A percentile compares a stretch with the other conserved stretches of the same genome.
Evolutionary conservation across 2,113 vertebrate species (phyloP).

Genomic region (Corydoras sp.): DNA sequence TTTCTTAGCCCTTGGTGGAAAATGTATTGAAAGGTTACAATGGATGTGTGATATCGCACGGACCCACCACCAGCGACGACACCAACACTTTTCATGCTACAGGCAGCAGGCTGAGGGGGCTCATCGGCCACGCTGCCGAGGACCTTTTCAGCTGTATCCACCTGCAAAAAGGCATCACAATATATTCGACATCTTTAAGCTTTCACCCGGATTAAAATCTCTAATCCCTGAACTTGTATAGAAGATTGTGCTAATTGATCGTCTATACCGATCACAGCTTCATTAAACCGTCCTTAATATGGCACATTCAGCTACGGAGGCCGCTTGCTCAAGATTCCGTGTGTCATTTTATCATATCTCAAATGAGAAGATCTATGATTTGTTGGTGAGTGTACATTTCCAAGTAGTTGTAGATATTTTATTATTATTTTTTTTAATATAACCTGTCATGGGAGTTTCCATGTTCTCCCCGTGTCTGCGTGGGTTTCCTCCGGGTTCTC

Average conservation of each 20-base stretch:
- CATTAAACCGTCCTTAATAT: conserved; percentile 23
- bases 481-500: no score
- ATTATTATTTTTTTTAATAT: no score
- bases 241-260: no score
- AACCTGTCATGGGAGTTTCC: no score
- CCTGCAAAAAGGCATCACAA: background rate
- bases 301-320: conserved; percentile 36
- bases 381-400: conserved; percentile 44
- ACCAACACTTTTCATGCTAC: conserved; percentile 37
- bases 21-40: conserved; percentile 49
- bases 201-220: background rate
- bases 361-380: conserved; percentile 55
- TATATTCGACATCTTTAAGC: background rate
- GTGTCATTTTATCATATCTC: conserved; percentile 52
- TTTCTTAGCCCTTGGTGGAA: conserved; percentile 48
- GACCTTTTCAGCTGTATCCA: conserved; percentile 52
- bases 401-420: background rate
- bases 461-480: no score
- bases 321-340: conserved; percentile 39
- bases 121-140: conserved; percentile 45
- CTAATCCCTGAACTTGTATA: background rate
- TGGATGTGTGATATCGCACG: conserved; percentile 48
- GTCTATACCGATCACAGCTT: no score
- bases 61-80: conserved; percentile 44
- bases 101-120: conserved; percentile 34